Evolutionary conservation across 2,113 vertebrate genomes (phyloP).

Genomic region (Pyxicephalus adspersus): DNA sequence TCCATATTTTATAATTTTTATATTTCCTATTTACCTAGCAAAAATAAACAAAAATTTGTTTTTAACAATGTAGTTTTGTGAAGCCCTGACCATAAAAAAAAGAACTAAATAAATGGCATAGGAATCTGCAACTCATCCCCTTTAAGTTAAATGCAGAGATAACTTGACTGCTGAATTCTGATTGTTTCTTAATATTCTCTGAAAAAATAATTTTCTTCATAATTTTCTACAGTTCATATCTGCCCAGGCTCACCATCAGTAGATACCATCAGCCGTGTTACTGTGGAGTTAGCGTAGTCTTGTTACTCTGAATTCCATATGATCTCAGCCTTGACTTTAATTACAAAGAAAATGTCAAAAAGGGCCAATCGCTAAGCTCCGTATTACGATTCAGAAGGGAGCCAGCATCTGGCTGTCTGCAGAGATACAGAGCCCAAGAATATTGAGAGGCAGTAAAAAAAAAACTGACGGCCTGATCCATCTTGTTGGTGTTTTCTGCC

Average conservation of each 20-base stretch:
- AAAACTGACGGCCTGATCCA: not conserved
- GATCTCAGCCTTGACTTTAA: slow-evolving; percentile 7
- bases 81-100: no score
- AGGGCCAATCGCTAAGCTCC: not conserved
- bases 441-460: not conserved
- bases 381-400: not conserved
- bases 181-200: no score
- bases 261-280: not conserved
- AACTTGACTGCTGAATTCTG: no score
- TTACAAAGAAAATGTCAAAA: slow-evolving; percentile 32
- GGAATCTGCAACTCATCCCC: no score
- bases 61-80: no score
- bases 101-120: no score
- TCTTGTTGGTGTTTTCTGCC: not conserved
- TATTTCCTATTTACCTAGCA: no score
- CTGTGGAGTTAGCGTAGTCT: not conserved
- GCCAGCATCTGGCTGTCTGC: not conserved
- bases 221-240: no score
- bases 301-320: not conserved
- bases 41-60: no score
- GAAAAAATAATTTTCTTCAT: no score
- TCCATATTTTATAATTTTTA: no score
- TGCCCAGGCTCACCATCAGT: not conserved
- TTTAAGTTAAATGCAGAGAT: no score
- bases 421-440: not conserved